phyloP scores from a whole-genome alignment of 1,140 invertebrate genomes.

The Diabrotica virgifera region DNA sequence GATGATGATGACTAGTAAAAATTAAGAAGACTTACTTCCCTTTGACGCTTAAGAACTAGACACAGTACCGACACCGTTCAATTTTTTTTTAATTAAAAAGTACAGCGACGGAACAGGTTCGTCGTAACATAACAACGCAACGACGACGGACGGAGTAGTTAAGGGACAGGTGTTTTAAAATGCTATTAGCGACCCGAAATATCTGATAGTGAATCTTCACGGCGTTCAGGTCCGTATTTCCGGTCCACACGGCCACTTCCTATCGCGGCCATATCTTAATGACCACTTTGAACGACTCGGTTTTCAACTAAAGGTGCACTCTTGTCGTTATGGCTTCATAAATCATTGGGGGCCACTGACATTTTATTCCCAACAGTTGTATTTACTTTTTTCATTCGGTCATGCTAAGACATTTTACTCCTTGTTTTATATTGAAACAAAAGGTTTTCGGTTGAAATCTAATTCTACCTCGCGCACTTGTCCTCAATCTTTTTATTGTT shows the following conservation, averaged over 20 bases:
- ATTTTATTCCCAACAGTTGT: slow-evolving; percentile 2
- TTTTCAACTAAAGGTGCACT: slow-evolving; percentile 29
- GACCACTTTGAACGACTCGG: slow-evolving; percentile 28
- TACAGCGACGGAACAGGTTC: neutral
- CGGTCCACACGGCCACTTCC: slow-evolving; percentile 36
- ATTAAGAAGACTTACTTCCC: too few species aligned
- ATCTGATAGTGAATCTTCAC: slow-evolving; percentile 39
- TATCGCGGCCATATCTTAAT: slow-evolving; percentile 33
- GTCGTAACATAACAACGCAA: too few species aligned
- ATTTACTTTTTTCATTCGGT: neutral
- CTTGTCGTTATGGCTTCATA: slow-evolving; percentile 18
- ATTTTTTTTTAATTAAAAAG: neutral
- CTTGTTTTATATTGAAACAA: too few species aligned
- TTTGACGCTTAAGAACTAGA: too few species aligned
- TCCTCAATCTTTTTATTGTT: too few species aligned
- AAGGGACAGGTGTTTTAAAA: slow-evolving; percentile 33
- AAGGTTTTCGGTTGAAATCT: too few species aligned
- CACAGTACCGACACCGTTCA: too few species aligned
- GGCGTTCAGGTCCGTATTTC: slow-evolving; percentile 36
- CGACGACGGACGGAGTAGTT: slow-evolving; percentile 16
- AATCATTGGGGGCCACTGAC: slow-evolving; percentile 20
- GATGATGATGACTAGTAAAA: too few species aligned
- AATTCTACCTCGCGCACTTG: too few species aligned
- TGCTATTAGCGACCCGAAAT: slow-evolving; percentile 31
- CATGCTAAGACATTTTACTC: too few species aligned